Evolutionary conservation across 2,888 invertebrate species (phyloP).

Genomic region (Anaspis maculata): DNA sequence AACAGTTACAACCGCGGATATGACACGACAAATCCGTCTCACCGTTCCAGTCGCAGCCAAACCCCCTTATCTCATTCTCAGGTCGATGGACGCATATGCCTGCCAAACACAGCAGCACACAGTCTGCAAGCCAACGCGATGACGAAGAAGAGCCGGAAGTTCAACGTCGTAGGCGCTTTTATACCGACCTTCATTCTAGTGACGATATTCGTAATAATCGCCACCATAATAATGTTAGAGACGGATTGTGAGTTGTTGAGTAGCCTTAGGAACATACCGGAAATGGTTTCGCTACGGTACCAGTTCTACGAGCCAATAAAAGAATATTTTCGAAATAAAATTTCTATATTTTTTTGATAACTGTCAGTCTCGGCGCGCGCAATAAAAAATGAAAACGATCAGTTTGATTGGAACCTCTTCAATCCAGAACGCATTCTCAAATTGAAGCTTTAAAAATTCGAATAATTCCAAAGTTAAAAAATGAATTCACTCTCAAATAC

Average conservation of each 20-base stretch:
- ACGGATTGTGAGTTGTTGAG: constrained; percentile 67
- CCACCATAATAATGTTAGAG: constrained; percentile 67
- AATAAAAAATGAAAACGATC: neutral
- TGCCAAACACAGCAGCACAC: constrained; percentile 27
- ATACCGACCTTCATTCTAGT: constrained; percentile 72
- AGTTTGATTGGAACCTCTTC: neutral
- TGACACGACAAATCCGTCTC: constrained; percentile 40
- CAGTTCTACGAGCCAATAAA: constrained; percentile 80
- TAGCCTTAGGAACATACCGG: constrained; percentile 64
- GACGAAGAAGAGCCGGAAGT: constrained; percentile 42
- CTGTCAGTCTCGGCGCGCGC: constrained; percentile 1
- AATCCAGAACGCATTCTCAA: too few relatives aligned
- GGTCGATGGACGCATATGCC: constrained; percentile 36
- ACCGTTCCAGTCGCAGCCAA: constrained; percentile 45
- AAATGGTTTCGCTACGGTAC: constrained; percentile 64
- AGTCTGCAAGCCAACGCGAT: constrained; percentile 9
- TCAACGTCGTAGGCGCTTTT: constrained; percentile 63
- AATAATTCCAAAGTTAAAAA: too few relatives aligned
- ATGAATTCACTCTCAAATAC: too few relatives aligned
- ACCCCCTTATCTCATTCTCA: constrained; percentile 41
- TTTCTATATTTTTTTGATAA: constrained; percentile 55
- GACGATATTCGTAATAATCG: constrained; percentile 57
- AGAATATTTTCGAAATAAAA: constrained; percentile 60
- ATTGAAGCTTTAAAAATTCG: too few relatives aligned
- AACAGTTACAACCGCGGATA: constrained; percentile 38